Evolutionary conservation across 2,113 vertebrate species (phyloP).

Genomic region (Rhinoptilus africanus): DNA sequence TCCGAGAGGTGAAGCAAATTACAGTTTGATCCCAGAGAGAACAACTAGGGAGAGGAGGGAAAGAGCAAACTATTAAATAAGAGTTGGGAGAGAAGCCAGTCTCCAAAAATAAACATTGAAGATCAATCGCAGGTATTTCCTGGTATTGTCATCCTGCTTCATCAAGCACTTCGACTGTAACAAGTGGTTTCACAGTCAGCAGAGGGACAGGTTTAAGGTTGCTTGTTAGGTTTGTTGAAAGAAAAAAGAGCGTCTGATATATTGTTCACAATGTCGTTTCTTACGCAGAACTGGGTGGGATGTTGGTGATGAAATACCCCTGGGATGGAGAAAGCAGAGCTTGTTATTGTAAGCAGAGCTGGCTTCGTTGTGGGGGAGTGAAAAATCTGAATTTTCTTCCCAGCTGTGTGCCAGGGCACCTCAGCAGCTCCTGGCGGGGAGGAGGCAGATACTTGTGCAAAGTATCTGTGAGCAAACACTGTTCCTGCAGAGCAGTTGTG

Average conservation of each 20-base stretch:
- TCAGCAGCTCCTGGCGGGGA: background rate
- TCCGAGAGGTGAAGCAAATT: background rate
- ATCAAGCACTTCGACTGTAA: background rate
- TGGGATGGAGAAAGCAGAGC: conserved; percentile 22
- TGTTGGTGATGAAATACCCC: conserved; percentile 47
- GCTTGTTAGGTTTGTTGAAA: background rate
- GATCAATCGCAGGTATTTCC: conserved; percentile 58
- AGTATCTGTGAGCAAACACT: background rate
- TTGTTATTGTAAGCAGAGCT: background rate
- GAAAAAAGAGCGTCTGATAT: background rate
- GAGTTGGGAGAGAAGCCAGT: conserved; percentile 16
- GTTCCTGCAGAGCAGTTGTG: background rate
- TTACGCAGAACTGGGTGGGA: conserved; percentile 27
- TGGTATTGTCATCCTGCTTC: conserved; percentile 42
- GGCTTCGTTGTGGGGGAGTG: background rate
- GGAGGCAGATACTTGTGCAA: background rate
- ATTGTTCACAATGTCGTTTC: background rate
- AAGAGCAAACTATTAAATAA: conserved; percentile 33
- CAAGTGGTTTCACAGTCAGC: background rate
- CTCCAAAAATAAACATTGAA: conserved; percentile 12
- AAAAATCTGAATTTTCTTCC: background rate
- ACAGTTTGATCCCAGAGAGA: background rate
- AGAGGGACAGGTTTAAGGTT: background rate
- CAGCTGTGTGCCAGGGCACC: background rate
- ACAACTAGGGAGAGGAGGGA: background rate